Evolutionary conservation across 2,888 invertebrate species (phyloP).

Genomic region (Coenonympha arcania): DNA sequence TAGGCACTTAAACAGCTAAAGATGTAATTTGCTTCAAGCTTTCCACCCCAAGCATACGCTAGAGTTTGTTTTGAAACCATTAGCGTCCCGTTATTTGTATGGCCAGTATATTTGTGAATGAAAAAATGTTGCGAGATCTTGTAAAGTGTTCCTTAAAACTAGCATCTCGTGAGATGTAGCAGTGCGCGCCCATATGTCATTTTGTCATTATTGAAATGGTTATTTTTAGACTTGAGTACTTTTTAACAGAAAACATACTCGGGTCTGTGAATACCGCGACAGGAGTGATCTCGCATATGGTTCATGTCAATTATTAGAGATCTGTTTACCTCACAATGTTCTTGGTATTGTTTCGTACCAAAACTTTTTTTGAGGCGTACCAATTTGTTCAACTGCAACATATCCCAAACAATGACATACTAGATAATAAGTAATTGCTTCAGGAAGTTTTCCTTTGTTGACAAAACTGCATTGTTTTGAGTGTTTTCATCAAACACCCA

Average conservation of each 20-base stretch:
- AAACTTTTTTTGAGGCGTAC: background rate
- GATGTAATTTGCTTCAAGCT: slow-evolving; percentile 44
- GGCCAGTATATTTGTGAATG: slow-evolving; percentile 25
- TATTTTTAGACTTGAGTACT: slow-evolving; percentile 20
- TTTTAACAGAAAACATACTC: slow-evolving; percentile 20
- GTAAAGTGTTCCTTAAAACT: background rate
- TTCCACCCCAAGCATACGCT: slow-evolving; percentile 12
- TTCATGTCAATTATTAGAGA: slow-evolving; percentile 21
- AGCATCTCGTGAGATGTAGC: background rate
- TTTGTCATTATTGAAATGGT: slow-evolving; percentile 16
- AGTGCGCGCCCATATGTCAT: slow-evolving; percentile 21
- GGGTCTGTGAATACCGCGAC: slow-evolving; percentile 3
- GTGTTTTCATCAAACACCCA: background rate
- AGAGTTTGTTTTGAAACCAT: slow-evolving; percentile 6
- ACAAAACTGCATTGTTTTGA: background rate
- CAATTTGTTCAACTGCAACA: background rate
- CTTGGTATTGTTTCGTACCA: background rate
- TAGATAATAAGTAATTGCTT: background rate
- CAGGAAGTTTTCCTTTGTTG: background rate
- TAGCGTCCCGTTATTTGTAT: slow-evolving; percentile 33
- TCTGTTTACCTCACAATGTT: background rate
- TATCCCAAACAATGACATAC: background rate
- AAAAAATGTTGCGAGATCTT: background rate
- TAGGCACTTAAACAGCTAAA: slow-evolving; percentile 42
- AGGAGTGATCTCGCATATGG: slow-evolving; percentile 20